Conservation (phyloP, 2,888 invertebrate genomes). For the Agrotis clavis region DNA sequence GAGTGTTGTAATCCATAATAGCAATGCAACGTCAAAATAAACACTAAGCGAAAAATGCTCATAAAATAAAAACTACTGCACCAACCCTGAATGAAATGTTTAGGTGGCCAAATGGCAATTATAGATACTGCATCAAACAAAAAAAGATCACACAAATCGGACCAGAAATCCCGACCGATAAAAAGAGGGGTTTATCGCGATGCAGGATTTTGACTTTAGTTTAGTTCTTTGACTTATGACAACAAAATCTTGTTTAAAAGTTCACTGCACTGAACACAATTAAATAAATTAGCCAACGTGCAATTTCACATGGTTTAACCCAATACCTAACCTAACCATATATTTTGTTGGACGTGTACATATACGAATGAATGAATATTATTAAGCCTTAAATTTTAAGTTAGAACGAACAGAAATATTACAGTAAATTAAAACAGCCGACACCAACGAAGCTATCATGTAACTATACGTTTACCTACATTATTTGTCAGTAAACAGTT, state of each 20-base stretch:
- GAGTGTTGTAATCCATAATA: no score
- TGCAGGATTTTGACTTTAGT: not conserved
- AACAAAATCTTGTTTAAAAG: not conserved
- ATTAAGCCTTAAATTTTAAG: conserved; percentile 24
- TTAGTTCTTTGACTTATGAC: not conserved
- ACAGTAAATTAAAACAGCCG: conserved; percentile 25
- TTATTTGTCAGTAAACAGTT: conserved; percentile 51
- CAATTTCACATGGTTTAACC: conserved; percentile 11
- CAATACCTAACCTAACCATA: no score
- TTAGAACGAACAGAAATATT: conserved; percentile 31
- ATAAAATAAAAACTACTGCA: no score
- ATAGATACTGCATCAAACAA: no score
- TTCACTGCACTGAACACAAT: conserved; percentile 12
- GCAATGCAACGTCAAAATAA: no score
- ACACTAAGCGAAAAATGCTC: no score
- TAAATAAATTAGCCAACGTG: not conserved
- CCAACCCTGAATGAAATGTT: no score
- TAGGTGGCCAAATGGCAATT: no score
- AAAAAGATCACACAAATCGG: no score
- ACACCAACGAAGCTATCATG: conserved; percentile 46
- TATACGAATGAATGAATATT: not conserved
- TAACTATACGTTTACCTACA: conserved; percentile 49
- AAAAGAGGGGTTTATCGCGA: no score
- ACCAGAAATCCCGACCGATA: no score
- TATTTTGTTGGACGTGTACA: not conserved